Conservation (phyloP, 2,888 invertebrate genomes). For the Pristionchus exspectatus region DNA sequence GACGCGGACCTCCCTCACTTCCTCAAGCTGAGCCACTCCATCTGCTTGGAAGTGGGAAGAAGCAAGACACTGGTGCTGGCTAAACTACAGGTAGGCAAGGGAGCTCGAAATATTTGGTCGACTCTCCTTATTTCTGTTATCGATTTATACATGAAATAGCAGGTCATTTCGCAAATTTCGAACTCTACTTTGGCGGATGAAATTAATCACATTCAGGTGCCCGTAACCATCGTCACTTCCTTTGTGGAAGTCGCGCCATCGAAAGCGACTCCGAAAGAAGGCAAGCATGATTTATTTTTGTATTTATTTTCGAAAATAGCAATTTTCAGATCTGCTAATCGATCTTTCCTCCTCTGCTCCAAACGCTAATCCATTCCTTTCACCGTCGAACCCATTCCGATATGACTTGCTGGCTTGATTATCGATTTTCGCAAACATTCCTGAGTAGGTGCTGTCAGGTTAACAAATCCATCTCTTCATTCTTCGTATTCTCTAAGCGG, state of each 20-base stretch:
- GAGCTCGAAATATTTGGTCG: not conserved
- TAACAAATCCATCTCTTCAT: not conserved
- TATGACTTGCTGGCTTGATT: conserved; percentile 18
- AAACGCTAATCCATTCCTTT: conserved; percentile 9
- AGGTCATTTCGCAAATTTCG: too few species aligned
- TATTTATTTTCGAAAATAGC: not conserved
- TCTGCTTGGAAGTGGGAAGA: conserved; percentile 33
- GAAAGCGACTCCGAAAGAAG: not conserved
- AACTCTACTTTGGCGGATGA: too few species aligned
- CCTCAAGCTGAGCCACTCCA: conserved; percentile 18
- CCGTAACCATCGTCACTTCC: conserved; percentile 36
- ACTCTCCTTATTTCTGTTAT: too few species aligned
- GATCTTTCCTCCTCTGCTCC: not conserved
- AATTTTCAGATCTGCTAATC: conserved; percentile 12
- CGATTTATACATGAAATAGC: too few species aligned
- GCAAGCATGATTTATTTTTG: not conserved
- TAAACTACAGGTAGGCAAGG: not conserved
- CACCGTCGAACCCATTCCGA: not conserved
- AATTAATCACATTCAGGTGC: too few species aligned
- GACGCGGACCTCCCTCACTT: conserved; percentile 41
- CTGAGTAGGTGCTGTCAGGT: not conserved
- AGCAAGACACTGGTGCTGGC: conserved; percentile 35
- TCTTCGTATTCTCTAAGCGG: not conserved
- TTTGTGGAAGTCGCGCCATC: conserved; percentile 36
- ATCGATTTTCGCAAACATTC: not conserved